Evolutionary conservation across 2,113 vertebrate genomes (phyloP).

Genomic region (Dipodomys spectabilis): DNA sequence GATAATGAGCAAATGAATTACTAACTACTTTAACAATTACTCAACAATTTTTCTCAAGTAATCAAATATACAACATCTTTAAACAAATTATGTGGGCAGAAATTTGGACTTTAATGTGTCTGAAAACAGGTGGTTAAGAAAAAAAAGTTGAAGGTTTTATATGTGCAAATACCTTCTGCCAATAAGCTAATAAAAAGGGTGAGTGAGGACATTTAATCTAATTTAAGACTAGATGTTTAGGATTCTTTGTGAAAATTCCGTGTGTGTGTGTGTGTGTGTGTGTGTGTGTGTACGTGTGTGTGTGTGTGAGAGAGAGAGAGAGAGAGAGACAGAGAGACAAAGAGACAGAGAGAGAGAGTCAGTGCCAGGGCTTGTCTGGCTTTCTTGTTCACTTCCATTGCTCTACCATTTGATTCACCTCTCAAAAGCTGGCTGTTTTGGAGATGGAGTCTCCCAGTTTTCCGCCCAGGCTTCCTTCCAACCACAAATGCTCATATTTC

Average conservation of each 20-base stretch:
- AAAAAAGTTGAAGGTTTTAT: background rate
- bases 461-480: background rate
- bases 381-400: too few relatives aligned
- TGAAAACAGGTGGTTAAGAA: background rate
- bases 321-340: too few relatives aligned
- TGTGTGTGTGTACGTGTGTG: too few relatives aligned
- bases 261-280: too few relatives aligned
- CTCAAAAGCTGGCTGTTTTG: too few relatives aligned
- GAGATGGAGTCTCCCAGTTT: background rate
- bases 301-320: too few relatives aligned
- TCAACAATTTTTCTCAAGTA: background rate
- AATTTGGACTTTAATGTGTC: background rate
- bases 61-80: background rate
- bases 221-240: constrained; percentile 20
- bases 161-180: background rate
- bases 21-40: background rate
- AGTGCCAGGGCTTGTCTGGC: too few relatives aligned
- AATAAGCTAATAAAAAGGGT: background rate
- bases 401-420: too few relatives aligned
- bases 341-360: too few relatives aligned
- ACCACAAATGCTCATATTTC: too few relatives aligned
- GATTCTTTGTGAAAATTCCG: background rate
- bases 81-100: background rate
- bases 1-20: constrained; percentile 5
- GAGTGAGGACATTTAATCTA: background rate